A percentile compares a stretch with the other conserved stretches of the same genome.
Evolutionary conservation across 2,113 vertebrate genomes (phyloP).

Genomic region (Mesocricetus auratus): DNA sequence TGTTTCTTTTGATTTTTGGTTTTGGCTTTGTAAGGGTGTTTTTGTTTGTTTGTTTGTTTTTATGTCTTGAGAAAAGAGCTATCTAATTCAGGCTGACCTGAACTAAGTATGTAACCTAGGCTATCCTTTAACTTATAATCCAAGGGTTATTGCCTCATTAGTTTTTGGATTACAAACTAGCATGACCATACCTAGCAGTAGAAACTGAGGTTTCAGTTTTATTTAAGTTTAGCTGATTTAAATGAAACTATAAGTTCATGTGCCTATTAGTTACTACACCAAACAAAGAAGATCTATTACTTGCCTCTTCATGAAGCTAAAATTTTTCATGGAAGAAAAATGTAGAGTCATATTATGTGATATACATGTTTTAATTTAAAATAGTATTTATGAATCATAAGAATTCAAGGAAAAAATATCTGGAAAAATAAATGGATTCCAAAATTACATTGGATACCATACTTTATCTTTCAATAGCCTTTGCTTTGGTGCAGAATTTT

Average conservation of each 20-base stretch:
- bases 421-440: conserved; percentile 18
- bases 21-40: not conserved
- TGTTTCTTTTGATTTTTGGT: not conserved
- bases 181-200: too few relatives aligned
- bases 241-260: not conserved
- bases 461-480: not conserved
- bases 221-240: not conserved
- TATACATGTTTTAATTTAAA: not conserved
- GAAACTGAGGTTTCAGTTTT: conserved; percentile 1
- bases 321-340: conserved; percentile 44
- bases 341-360: not conserved
- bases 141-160: not conserved
- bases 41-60: too few relatives aligned
- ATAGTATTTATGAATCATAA: not conserved
- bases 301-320: not conserved
- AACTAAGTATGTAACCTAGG: not conserved
- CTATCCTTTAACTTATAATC: not conserved
- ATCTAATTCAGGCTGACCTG: not conserved
- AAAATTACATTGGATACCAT: not conserved
- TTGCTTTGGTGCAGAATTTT: not conserved
- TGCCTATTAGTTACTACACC: not conserved
- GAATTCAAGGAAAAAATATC: not conserved
- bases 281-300: not conserved
- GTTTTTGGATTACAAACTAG: too few relatives aligned
- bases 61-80: not conserved